Evolutionary conservation across 2,797 vertebrate species (phyloP).

Genomic region (Rhinogobio ventralis): DNA sequence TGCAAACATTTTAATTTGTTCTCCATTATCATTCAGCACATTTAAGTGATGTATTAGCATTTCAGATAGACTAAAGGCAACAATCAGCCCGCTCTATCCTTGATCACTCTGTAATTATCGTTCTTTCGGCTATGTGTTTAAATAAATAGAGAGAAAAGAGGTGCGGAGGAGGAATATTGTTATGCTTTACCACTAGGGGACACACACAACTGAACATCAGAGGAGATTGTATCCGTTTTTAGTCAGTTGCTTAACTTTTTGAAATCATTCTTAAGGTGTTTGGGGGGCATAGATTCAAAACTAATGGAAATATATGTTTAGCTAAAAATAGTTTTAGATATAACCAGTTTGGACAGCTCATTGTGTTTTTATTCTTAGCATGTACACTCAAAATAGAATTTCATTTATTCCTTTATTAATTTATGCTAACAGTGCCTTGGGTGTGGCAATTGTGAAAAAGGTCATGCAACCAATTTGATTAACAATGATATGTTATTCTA

Average conservation of each 20-base stretch:
- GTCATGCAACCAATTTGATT: background rate
- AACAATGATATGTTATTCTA: background rate
- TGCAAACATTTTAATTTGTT: conserved; percentile 64
- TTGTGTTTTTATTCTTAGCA: background rate
- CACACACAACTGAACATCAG: conserved; percentile 57
- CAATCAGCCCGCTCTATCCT: conserved; percentile 66
- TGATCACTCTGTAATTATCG: conserved; percentile 71
- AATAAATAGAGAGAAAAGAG: conserved; percentile 61
- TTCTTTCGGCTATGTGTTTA: conserved; percentile 59
- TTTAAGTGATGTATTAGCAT: conserved; percentile 65
- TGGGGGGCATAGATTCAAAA: background rate
- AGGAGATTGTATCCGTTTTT: conserved; percentile 26
- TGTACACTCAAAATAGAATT: background rate
- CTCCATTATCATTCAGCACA: conserved; percentile 65
- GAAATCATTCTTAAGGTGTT: background rate
- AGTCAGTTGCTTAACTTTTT: conserved; percentile 32
- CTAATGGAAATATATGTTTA: background rate
- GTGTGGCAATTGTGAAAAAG: background rate
- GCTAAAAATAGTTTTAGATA: background rate
- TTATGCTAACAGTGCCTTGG: conserved; percentile 12
- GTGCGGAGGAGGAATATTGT: conserved; percentile 45
- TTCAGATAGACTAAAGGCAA: conserved; percentile 69
- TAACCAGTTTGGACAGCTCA: background rate
- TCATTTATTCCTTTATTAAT: conserved; percentile 7
- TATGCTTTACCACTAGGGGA: conserved; percentile 64